These are phyloP conservation scores for Leptinotarsa tumamoca DNA, from an alignment of 2,888 invertebrate species.

Conservation along the genomic window DNA sequence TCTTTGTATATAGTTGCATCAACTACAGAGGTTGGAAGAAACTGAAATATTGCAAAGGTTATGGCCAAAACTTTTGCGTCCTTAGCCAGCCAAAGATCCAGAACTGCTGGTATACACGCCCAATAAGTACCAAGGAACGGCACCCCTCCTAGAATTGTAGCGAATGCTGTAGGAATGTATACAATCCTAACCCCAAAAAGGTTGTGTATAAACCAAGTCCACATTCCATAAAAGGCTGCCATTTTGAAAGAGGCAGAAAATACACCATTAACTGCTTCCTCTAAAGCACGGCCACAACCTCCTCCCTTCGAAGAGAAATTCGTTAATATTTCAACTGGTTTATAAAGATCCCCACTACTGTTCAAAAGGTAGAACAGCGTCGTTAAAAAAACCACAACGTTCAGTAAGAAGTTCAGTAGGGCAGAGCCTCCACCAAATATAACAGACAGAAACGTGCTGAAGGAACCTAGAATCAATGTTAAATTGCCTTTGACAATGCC, in stretches of 20 bases:
- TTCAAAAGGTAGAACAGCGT: slow-evolving; percentile 95
- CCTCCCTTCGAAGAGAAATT: slow-evolving; percentile 84
- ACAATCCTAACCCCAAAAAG: slow-evolving; percentile 95
- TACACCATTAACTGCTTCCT: slow-evolving; percentile 92
- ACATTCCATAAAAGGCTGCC: slow-evolving; percentile 96
- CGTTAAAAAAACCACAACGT: slow-evolving; percentile 94
- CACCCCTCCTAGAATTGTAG: slow-evolving; percentile 93
- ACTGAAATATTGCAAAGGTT: slow-evolving; percentile 83
- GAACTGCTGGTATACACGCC: slow-evolving; percentile 92
- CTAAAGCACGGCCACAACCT: slow-evolving; percentile 84
- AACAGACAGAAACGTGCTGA: slow-evolving; percentile 89
- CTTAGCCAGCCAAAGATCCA: slow-evolving; percentile 95
- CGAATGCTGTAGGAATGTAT: slow-evolving; percentile 90
- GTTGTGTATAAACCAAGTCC: slow-evolving; percentile 98
- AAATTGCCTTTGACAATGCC: slow-evolving; percentile 92
- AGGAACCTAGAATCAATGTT: slow-evolving; percentile 83
- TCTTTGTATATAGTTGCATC: slow-evolving; percentile 97
- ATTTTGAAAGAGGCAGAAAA: slow-evolving; percentile 97
- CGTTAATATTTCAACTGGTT: slow-evolving; percentile 90
- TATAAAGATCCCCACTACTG: slow-evolving; percentile 87
- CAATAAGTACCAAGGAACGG: slow-evolving; percentile 97
- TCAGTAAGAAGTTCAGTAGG: slow-evolving; percentile 86
- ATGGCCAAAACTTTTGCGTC: slow-evolving; percentile 86
- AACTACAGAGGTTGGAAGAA: slow-evolving; percentile 91
- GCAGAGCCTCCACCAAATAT: slow-evolving; percentile 91